Conservation (phyloP, 2,797 vertebrate species). For the Coilia nasus region DNA sequence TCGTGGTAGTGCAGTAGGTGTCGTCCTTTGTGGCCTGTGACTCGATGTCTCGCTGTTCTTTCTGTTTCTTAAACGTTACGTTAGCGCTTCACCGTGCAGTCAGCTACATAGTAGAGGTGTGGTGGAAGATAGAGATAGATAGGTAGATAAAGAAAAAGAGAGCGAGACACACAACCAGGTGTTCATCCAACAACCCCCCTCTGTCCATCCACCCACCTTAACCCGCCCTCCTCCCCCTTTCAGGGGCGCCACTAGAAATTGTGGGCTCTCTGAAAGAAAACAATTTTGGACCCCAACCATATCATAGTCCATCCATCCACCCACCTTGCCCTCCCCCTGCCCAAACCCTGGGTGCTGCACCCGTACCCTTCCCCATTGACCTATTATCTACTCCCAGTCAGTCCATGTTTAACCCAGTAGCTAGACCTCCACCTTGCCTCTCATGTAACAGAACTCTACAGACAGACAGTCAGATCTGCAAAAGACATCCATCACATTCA, state of each 20-base stretch:
- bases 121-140: slow-evolving; percentile 41
- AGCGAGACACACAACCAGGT: slow-evolving; percentile 47
- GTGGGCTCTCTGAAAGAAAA: too few species aligned
- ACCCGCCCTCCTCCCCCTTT: neutral
- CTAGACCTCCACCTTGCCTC: neutral
- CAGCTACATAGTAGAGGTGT: slow-evolving; percentile 55
- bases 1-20: slow-evolving; percentile 74
- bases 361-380: neutral
- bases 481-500: neutral
- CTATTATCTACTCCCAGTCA: neutral
- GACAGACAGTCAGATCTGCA: neutral
- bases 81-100: slow-evolving; percentile 53
- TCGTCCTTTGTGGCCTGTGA: slow-evolving; percentile 71
- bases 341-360: too few species aligned
- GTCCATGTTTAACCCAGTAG: too few species aligned
- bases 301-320: too few species aligned
- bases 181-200: slow-evolving; percentile 32
- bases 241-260: too few species aligned
- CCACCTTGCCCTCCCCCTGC: too few species aligned
- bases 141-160: neutral
- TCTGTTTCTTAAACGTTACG: slow-evolving; percentile 45
- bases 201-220: slow-evolving; percentile 27
- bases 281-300: too few species aligned
- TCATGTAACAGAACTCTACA: neutral
- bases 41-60: slow-evolving; percentile 66